These are phyloP conservation scores for Aplysina aerophoba DNA, from an alignment of 37 sponge, comb jelly and placozoan genomes.

Conservation along the genomic window DNA sequence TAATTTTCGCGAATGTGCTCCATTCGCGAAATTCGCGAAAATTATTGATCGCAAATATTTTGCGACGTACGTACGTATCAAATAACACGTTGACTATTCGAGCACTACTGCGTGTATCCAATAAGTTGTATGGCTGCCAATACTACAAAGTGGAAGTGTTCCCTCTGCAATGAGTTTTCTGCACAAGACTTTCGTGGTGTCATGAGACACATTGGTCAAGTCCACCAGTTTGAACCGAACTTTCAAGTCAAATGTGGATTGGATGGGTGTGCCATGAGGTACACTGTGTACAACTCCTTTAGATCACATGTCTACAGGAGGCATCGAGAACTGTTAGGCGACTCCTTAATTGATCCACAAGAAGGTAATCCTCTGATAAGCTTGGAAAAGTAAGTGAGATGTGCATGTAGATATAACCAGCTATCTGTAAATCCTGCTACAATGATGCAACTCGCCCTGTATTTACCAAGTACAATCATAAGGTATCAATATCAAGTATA, in stretches of 20 bases:
- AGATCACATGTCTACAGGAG: slow-evolving; percentile 37
- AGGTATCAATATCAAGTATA: not conserved
- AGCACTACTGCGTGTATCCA: too few species aligned
- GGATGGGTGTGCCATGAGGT: slow-evolving; percentile 43
- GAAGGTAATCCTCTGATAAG: not conserved
- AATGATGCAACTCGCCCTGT: too few species aligned
- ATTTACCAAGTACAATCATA: not conserved
- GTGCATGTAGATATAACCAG: not conserved
- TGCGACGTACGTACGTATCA: too few species aligned
- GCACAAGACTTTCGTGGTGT: slow-evolving; percentile 15
- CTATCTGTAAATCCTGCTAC: too few species aligned
- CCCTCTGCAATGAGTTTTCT: slow-evolving; percentile 32
- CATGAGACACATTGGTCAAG: slow-evolving; percentile 44
- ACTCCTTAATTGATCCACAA: not conserved
- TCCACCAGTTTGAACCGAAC: slow-evolving; percentile 41
- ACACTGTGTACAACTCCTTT: slow-evolving; percentile 31
- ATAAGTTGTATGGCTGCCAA: too few species aligned
- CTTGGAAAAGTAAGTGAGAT: not conserved
- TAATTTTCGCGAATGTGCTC: too few species aligned
- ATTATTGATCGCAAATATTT: too few species aligned
- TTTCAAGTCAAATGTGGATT: slow-evolving; percentile 60
- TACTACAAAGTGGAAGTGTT: too few species aligned
- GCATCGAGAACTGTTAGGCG: slow-evolving; percentile 32
- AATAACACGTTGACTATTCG: too few species aligned
- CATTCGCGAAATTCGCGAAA: too few species aligned